Evolutionary conservation across 2,113 vertebrate species (phyloP).

Genomic region (Columbina picui): DNA sequence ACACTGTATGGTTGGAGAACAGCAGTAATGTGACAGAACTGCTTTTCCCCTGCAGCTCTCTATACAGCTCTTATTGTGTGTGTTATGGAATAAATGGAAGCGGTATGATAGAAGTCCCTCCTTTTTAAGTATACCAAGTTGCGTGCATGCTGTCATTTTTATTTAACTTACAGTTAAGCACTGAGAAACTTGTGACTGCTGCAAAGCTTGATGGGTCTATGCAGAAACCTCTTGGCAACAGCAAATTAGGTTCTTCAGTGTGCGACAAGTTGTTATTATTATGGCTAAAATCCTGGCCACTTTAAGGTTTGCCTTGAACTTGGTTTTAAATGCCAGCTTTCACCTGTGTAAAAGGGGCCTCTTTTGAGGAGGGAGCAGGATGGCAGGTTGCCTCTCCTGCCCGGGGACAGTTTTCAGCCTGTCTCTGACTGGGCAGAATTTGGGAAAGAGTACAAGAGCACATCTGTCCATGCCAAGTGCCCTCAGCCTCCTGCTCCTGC

Average conservation of each 20-base stretch:
- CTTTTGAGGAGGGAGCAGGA: neutral
- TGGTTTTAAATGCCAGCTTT: neutral
- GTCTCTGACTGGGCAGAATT: neutral
- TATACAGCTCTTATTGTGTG: neutral
- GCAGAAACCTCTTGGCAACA: neutral
- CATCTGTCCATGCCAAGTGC: neutral
- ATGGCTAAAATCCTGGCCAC: neutral
- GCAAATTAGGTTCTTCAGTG: neutral
- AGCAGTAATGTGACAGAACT: neutral
- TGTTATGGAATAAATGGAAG: neutral
- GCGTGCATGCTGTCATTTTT: neutral
- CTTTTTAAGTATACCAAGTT: neutral
- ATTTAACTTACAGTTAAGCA: neutral
- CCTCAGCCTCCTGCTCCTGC: neutral
- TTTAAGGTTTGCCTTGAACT: neutral
- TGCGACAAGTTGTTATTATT: neutral
- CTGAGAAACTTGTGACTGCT: neutral
- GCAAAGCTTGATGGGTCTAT: neutral
- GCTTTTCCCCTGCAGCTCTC: neutral
- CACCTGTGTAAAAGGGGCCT: neutral
- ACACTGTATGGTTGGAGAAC: neutral
- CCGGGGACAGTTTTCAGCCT: neutral
- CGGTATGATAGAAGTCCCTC: neutral
- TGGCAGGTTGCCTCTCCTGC: neutral
- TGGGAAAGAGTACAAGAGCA: neutral